These are phyloP conservation scores for Burhinus bistriatus DNA, from an alignment of 2,113 vertebrate genomes.

Conservation along the genomic window DNA sequence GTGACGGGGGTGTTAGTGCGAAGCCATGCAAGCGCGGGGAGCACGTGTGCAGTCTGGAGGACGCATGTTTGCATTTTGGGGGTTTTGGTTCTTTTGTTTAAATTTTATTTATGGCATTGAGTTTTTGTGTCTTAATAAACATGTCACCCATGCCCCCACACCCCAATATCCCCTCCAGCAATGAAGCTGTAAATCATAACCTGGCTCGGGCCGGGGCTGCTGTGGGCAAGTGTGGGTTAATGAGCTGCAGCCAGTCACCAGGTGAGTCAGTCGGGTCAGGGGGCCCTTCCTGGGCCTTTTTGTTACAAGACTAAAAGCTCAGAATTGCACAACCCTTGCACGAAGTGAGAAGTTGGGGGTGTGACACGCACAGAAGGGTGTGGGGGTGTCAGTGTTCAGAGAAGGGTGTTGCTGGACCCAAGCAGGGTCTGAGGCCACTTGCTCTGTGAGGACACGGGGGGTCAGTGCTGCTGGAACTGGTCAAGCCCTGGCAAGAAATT, in stretches of 20 bases:
- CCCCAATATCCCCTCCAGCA: neutral
- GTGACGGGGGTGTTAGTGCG: no score
- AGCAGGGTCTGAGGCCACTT: neutral
- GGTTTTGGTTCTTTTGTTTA: neutral
- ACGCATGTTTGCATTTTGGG: fast-evolving
- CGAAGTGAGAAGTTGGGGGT: no score
- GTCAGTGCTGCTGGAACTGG: fast-evolving
- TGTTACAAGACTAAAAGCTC: neutral
- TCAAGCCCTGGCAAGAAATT: neutral
- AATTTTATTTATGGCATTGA: neutral
- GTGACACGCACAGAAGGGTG: fast-evolving
- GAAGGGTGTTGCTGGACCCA: neutral
- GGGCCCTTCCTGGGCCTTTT: neutral
- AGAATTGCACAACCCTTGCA: neutral
- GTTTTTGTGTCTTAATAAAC: neutral
- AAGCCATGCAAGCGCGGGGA: no score
- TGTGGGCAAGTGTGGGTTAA: no score
- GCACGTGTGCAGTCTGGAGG: neutral
- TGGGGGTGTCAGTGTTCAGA: neutral
- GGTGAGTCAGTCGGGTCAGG: no score
- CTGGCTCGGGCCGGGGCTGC: fast-evolving
- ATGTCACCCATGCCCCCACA: no score
- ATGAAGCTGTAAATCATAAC: no score
- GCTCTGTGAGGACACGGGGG: fast-evolving
- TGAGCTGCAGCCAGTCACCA: neutral